These are phyloP conservation scores for Whitmania pigra DNA, from an alignment of 1,140 invertebrate species.

Conservation along the genomic window DNA sequence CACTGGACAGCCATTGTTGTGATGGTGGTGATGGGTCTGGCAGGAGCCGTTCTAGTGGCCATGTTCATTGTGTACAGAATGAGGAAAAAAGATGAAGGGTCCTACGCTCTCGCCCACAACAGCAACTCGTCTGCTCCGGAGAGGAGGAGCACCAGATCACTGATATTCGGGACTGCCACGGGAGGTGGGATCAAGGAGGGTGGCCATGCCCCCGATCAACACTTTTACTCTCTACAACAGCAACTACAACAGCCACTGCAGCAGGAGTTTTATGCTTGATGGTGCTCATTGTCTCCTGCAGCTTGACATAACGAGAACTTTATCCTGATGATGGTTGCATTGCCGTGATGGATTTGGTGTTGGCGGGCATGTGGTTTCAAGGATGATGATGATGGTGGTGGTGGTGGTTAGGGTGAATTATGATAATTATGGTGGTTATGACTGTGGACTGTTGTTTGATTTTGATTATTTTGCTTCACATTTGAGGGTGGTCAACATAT, in stretches of 20 bases:
- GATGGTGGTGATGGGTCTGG: slow-evolving; percentile 85
- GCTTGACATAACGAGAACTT: too few relatives aligned
- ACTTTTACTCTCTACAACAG: slow-evolving; percentile 5
- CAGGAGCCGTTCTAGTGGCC: slow-evolving; percentile 91
- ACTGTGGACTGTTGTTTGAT: not conserved
- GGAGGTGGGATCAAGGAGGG: not conserved
- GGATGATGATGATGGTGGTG: not conserved
- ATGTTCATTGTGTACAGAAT: slow-evolving; percentile 99
- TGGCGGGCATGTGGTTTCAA: not conserved
- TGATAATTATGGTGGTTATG: not conserved
- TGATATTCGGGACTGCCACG: not conserved
- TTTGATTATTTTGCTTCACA: slow-evolving; percentile 1
- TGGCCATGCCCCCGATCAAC: not conserved
- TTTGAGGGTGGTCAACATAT: too few relatives aligned
- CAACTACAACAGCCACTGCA: not conserved
- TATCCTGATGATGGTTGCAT: too few relatives aligned
- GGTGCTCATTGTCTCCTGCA: too few relatives aligned
- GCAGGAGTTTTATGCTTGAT: slow-evolving; percentile 13
- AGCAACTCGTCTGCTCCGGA: slow-evolving; percentile 2
- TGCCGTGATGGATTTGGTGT: not conserved
- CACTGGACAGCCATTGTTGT: slow-evolving; percentile 74
- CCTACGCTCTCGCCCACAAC: slow-evolving; percentile 64
- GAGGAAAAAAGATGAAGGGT: slow-evolving; percentile 99
- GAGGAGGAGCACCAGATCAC: slow-evolving; percentile 2
- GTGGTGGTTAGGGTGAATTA: not conserved